These are phyloP conservation scores for western clawed frog (Xenopus tropicalis) DNA, from an alignment of 2,113 vertebrate species.

Conservation along the genomic window DNA sequence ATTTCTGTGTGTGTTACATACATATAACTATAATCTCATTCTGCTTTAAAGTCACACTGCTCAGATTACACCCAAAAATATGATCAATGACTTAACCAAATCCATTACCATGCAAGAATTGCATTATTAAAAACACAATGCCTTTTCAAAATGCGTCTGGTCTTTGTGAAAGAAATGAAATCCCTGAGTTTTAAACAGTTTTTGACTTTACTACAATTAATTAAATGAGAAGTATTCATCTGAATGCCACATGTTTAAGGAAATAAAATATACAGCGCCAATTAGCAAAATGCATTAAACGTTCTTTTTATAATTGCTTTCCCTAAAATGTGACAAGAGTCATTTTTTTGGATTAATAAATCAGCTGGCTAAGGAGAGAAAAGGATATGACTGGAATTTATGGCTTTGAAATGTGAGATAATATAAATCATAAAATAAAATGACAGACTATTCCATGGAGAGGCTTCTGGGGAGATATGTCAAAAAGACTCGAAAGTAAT, in stretches of 20 bases:
- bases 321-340: conserved; percentile 18
- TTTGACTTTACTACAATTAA: conserved; percentile 30
- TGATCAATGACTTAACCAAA: too few relatives aligned
- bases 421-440: conserved; percentile 31
- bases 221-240: conserved; percentile 23
- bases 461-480: neutral
- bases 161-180: conserved; percentile 18
- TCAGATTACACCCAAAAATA: too few relatives aligned
- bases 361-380: conserved; percentile 5
- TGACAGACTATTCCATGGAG: conserved; percentile 11
- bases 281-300: conserved; percentile 29
- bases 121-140: neutral
- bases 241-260: conserved; percentile 30
- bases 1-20: too few relatives aligned
- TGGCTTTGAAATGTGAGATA: conserved; percentile 17
- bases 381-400: conserved; percentile 24
- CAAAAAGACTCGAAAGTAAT: neutral
- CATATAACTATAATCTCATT: too few relatives aligned
- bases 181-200: conserved; percentile 26
- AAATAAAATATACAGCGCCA: conserved; percentile 24
- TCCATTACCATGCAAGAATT: too few relatives aligned
- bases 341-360: conserved; percentile 18
- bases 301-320: conserved; percentile 14
- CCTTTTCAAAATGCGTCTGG: conserved; percentile 12
- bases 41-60: too few relatives aligned